Evolutionary conservation across 2,888 invertebrate species (phyloP).

Genomic region (Drosophila parthenogenetica): DNA sequence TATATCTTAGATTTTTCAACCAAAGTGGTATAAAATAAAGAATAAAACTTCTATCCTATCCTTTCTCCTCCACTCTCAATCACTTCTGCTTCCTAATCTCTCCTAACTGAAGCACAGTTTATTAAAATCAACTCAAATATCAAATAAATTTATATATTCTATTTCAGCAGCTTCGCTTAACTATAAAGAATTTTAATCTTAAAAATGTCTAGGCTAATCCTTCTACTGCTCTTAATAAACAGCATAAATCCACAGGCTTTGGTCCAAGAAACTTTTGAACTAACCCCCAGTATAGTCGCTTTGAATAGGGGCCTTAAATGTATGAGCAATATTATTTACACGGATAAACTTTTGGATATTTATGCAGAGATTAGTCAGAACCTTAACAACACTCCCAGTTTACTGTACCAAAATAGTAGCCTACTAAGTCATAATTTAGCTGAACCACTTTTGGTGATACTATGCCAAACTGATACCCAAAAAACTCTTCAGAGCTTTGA

Average conservation of each 20-base stretch:
- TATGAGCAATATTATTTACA: slow-evolving; percentile 46
- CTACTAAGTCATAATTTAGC: slow-evolving; percentile 6
- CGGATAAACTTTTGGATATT: slow-evolving; percentile 3
- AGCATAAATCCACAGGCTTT: neutral
- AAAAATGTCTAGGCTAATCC: slow-evolving; percentile 31
- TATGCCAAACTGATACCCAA: neutral
- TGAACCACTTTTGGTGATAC: slow-evolving; percentile 43
- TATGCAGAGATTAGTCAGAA: slow-evolving; percentile 11
- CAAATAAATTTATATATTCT: neutral
- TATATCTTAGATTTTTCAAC: no score
- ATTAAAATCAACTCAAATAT: neutral
- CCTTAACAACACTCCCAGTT: slow-evolving; percentile 37
- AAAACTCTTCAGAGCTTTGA: slow-evolving; percentile 17
- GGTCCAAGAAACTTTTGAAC: slow-evolving; percentile 8
- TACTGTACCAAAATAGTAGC: slow-evolving; percentile 24
- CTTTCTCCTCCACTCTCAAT: neutral
- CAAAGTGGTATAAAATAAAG: no score
- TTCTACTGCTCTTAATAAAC: slow-evolving; percentile 14
- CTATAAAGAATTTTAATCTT: neutral
- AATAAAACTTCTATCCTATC: neutral
- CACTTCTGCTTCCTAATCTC: neutral
- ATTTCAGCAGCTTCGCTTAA: slow-evolving; percentile 7
- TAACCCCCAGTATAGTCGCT: slow-evolving; percentile 21
- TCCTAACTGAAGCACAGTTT: neutral
- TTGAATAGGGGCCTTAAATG: slow-evolving; percentile 39